Conservation (phyloP, 92 coral and sea anemone genomes). For the Pocillopora grandis region DNA sequence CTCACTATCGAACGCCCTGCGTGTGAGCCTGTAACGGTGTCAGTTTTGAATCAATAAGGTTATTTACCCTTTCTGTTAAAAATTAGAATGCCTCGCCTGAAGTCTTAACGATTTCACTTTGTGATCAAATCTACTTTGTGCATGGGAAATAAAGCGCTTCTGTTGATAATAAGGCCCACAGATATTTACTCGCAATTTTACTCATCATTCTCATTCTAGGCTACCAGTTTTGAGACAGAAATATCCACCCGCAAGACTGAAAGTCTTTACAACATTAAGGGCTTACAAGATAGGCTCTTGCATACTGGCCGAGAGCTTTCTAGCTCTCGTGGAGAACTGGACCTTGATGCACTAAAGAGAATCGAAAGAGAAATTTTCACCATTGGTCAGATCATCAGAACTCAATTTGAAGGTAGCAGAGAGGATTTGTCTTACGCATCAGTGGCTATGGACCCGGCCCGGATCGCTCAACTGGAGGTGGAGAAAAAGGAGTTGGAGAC, state of each 20-base stretch:
- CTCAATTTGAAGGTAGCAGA: conserved; percentile 52
- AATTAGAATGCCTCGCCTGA: too few relatives aligned
- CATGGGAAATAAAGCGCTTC: too few relatives aligned
- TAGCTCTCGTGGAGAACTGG: conserved; percentile 52
- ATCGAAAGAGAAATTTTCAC: conserved; percentile 77
- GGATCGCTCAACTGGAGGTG: conserved; percentile 67
- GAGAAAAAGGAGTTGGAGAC: conserved; percentile 86
- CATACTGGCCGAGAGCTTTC: conserved; percentile 65
- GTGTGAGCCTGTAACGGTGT: too few relatives aligned
- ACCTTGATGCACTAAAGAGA: conserved; percentile 63
- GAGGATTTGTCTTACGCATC: conserved; percentile 43
- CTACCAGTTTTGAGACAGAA: conserved; percentile 44
- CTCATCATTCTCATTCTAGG: conserved; percentile 8
- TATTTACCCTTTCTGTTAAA: too few relatives aligned
- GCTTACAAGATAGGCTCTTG: conserved; percentile 67
- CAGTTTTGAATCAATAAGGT: too few relatives aligned
- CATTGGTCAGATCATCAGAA: conserved; percentile 71
- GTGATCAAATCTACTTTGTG: too few relatives aligned
- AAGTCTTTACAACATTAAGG: conserved; percentile 56
- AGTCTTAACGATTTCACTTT: too few relatives aligned
- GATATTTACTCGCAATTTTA: conserved; percentile 44
- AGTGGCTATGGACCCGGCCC: conserved; percentile 31
- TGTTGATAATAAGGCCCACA: conserved; percentile 7
- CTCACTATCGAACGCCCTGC: too few relatives aligned
- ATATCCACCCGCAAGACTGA: conserved; percentile 44